Conservation (phyloP, 2,113 vertebrate species). For the Zosterops borbonicus region DNA sequence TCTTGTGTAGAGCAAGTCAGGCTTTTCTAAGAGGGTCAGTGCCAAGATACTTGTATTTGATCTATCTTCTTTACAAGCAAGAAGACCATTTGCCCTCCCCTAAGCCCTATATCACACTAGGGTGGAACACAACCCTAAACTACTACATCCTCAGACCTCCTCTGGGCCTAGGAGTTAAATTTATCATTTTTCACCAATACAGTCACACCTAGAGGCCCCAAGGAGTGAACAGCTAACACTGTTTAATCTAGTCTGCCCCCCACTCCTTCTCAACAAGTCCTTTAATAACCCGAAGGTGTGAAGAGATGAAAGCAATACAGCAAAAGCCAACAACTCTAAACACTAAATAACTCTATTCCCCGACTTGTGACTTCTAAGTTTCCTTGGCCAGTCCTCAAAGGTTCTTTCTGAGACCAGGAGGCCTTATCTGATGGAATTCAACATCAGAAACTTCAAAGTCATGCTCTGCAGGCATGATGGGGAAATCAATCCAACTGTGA, state of each 20-base stretch:
- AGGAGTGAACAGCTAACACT: neutral
- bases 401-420: constrained; percentile 20
- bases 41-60: neutral
- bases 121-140: neutral
- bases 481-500: neutral
- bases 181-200: neutral
- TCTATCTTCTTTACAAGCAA: neutral
- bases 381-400: constrained; percentile 52
- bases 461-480: neutral
- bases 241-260: neutral
- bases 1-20: neutral
- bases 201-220: neutral
- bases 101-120: accelerated
- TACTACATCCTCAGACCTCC: neutral
- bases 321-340: neutral
- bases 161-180: neutral
- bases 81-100: neutral
- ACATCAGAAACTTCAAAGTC: constrained; percentile 49
- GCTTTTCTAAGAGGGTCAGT: neutral
- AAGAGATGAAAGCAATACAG: constrained; percentile 15
- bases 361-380: neutral
- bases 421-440: constrained; percentile 56
- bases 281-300: constrained; percentile 6
- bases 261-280: neutral
- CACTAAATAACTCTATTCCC: neutral